Percentiles rank a stretch among this genome's conserved stretches.
These are phyloP conservation scores for Periplaneta americana DNA, from an alignment of 1,140 invertebrate genomes.

Conservation along the genomic window DNA sequence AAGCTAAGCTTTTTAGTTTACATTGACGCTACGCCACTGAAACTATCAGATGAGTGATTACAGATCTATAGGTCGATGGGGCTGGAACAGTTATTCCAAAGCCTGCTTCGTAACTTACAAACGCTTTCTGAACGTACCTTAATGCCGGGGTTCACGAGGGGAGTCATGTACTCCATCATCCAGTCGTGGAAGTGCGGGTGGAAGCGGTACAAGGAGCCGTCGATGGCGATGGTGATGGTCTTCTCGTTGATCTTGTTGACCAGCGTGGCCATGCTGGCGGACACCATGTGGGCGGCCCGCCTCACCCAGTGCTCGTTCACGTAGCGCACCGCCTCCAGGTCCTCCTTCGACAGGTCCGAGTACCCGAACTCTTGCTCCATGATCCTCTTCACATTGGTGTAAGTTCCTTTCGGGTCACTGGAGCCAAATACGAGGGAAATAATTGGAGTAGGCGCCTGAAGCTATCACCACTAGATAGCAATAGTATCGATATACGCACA, in stretches of 20 bases:
- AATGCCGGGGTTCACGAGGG: constrained; percentile 42
- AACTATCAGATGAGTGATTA: no score
- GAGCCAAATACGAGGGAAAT: no score
- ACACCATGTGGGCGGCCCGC: constrained; percentile 2
- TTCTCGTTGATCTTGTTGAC: constrained; percentile 64
- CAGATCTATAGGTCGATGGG: no score
- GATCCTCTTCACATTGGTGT: no score
- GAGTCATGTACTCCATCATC: constrained; percentile 86
- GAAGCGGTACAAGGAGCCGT: constrained; percentile 97
- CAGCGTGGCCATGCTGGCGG: not conserved
- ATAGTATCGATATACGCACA: no score
- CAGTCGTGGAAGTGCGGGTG: constrained; percentile 96
- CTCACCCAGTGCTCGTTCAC: not conserved
- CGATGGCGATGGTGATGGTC: constrained; percentile 91
- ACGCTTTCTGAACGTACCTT: constrained; percentile 36
- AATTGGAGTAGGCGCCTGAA: no score
- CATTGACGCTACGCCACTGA: no score
- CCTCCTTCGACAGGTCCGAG: not conserved
- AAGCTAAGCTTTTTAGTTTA: no score
- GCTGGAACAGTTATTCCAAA: no score
- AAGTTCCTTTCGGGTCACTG: no score
- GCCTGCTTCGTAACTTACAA: no score
- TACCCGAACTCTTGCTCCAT: not conserved
- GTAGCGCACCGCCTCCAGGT: not conserved
- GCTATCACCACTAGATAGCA: no score